Evolutionary conservation across 2,888 invertebrate genomes (phyloP), one percentile per base, ranked within the genome.

Genomic region (Noctua janthe): DNA sequence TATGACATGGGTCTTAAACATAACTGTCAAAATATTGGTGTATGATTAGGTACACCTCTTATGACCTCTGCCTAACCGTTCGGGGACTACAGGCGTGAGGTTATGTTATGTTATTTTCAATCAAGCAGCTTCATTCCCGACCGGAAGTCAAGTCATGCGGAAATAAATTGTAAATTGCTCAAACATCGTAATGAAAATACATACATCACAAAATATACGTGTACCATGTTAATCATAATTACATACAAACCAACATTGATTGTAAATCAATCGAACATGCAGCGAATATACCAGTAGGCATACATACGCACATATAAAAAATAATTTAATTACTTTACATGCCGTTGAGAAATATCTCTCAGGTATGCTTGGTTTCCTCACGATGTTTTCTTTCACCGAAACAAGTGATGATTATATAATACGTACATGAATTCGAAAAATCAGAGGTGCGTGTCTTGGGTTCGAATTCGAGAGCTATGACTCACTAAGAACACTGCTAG

Each of bases 131-230:
- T 67, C 13, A 70, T 70, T 72, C 49, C 47, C 79, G 51, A 20
- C 39, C 43, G 78, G 62, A 64, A 64, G 35, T 51, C 29, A 15
- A 75, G 20, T 62, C 47, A 20, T 54, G 23, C 23, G 39, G 54
- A 47, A 76, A 76, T 83, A 43, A 83, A 74, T 54, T 49, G 39
- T 23, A n/a, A 59, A 66, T n/a, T 74, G 17, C 29, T 54, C 13
- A 74, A 70, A 62, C 23, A 73, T 69, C 54, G 20, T 29, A 43
- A 51, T 29, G 29, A 77, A 29, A 5, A 77, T 77, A 64, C 15
- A 77, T 77, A 64, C 15, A 78, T 49, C 51, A 51, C 5, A 15
- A 51, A 35, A 64, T 17, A 39, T 29, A 43, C 17, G 39, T 51
- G 39, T 39, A 20, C 29, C 11, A 64, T 64, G 29, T 64, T 77